Percentiles rank a stretch among this genome's conserved stretches.
These are phyloP conservation scores for Synergus laeviventris DNA, from an alignment of 2,888 invertebrate genomes.

Conservation along the genomic window DNA sequence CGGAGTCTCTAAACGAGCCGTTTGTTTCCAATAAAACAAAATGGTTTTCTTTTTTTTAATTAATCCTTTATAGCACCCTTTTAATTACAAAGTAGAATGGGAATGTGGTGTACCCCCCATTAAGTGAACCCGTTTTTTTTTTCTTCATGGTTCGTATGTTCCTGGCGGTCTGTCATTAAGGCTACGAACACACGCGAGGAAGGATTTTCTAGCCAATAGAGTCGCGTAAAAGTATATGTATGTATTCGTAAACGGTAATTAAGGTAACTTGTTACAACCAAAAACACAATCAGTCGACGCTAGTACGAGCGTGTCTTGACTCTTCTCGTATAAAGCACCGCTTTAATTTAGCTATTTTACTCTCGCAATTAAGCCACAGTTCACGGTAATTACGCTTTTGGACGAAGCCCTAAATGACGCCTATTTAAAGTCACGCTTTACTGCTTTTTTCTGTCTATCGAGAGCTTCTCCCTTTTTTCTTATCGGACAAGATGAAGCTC, in stretches of 20 bases:
- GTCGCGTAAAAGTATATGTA: conserved; percentile 22
- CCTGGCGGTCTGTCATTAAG: conserved; percentile 46
- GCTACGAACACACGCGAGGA: conserved; percentile 28
- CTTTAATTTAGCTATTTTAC: conserved; percentile 67
- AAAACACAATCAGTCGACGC: conserved; percentile 65
- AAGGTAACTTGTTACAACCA: conserved; percentile 61
- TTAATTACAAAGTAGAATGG: conserved; percentile 31
- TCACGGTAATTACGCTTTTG: conserved; percentile 65
- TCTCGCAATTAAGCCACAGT: conserved; percentile 64
- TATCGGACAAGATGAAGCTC: conserved; percentile 12
- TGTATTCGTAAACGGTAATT: conserved; percentile 37
- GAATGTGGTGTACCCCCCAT: conserved; percentile 28
- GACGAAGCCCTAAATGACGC: conserved; percentile 44
- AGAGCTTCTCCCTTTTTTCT: conserved; percentile 34
- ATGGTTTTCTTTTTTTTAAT: conserved; percentile 15
- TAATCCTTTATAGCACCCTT: conserved; percentile 20
- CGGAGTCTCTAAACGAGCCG: conserved; percentile 12
- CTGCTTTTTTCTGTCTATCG: conserved; percentile 18
- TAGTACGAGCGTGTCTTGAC: conserved; percentile 46
- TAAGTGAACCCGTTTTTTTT: conserved; percentile 36
- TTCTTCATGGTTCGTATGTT: conserved; percentile 35
- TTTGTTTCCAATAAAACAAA: conserved; percentile 22
- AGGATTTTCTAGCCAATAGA: conserved; percentile 24
- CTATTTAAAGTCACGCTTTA: conserved; percentile 35
- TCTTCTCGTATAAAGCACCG: conserved; percentile 57